phyloP scores from a whole-genome alignment of 1,140 invertebrate genomes.

The Heliconius eleuchia region DNA sequence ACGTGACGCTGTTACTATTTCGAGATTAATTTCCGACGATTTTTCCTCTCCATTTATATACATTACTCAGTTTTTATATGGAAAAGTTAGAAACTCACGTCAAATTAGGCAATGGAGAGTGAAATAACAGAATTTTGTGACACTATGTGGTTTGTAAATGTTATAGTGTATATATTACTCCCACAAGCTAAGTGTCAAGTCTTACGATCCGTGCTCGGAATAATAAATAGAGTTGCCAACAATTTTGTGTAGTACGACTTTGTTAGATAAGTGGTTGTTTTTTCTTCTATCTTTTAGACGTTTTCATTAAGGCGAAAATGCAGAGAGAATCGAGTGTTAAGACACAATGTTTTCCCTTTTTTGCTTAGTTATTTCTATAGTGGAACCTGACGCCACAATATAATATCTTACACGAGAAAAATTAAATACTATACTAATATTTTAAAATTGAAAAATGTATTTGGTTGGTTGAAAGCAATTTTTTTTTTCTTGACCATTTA shows the following conservation, averaged over 20 bases:
- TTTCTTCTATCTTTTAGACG: neutral
- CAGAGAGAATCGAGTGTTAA: neutral
- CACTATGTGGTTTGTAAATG: conserved; percentile 24
- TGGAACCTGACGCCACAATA: too few relatives aligned
- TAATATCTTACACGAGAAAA: too few relatives aligned
- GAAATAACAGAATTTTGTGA: conserved; percentile 1
- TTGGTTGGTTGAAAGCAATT: too few relatives aligned
- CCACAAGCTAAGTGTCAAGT: conserved; percentile 50
- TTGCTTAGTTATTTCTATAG: too few relatives aligned
- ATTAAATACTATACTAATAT: too few relatives aligned
- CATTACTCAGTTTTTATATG: neutral
- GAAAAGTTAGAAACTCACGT: neutral
- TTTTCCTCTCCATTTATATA: neutral
- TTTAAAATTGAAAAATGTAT: too few relatives aligned
- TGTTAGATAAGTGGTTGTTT: neutral
- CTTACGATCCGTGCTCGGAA: conserved; percentile 45
- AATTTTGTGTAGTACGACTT: neutral
- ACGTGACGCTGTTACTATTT: conserved; percentile 33
- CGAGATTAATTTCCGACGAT: neutral
- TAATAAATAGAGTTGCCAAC: conserved; percentile 41
- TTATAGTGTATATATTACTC: conserved; percentile 43
- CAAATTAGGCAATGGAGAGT: neutral
- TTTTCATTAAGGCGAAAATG: neutral
- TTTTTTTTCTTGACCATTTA: too few relatives aligned
- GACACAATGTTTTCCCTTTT: too few relatives aligned